A percentile compares a stretch with the other conserved stretches of the same genome.
phyloP scores from a whole-genome alignment of 2,888 invertebrate genomes.

The Imbricaverruca yamaguchii region DNA sequence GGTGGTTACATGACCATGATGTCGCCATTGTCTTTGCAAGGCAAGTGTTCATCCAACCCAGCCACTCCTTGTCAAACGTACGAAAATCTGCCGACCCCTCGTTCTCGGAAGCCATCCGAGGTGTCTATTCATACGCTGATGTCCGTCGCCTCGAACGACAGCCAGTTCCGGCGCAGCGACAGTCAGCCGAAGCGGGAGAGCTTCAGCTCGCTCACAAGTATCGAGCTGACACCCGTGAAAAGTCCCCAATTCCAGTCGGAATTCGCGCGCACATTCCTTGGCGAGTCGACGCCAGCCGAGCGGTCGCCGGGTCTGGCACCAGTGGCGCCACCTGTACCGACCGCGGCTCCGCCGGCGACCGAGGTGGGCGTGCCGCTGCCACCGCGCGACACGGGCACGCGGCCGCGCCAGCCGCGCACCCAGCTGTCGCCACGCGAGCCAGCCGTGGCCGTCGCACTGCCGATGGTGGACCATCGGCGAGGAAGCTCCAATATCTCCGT shows the following conservation, averaged over 20 bases:
- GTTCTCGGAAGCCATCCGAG: not conserved
- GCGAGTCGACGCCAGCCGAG: not conserved
- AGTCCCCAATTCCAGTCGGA: conserved; percentile 7
- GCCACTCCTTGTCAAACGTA: not conserved
- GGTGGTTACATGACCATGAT: not conserved
- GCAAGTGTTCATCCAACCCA: no score
- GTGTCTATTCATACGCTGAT: not conserved
- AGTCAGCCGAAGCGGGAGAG: not conserved
- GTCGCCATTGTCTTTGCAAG: not conserved
- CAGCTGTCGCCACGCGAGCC: conserved; percentile 11
- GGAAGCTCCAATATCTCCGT: conserved; percentile 31
- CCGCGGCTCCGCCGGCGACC: not conserved
- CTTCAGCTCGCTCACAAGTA: conserved; percentile 7
- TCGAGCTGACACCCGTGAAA: conserved; percentile 7
- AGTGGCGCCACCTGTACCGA: not conserved
- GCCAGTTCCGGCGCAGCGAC: not conserved
- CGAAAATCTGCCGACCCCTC: conserved; percentile 12
- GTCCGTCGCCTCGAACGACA: not conserved
- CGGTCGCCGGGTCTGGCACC: not conserved
- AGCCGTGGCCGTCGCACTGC: not conserved
- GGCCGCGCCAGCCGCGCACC: not conserved
- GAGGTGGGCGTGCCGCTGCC: not conserved
- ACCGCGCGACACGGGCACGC: not conserved
- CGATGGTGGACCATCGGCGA: conserved; percentile 24
- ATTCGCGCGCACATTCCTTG: not conserved